A percentile compares a stretch with the other conserved stretches of the same genome.
Conservation (phyloP, 2,113 vertebrate species). For the Cyrtonyx montezumae region DNA sequence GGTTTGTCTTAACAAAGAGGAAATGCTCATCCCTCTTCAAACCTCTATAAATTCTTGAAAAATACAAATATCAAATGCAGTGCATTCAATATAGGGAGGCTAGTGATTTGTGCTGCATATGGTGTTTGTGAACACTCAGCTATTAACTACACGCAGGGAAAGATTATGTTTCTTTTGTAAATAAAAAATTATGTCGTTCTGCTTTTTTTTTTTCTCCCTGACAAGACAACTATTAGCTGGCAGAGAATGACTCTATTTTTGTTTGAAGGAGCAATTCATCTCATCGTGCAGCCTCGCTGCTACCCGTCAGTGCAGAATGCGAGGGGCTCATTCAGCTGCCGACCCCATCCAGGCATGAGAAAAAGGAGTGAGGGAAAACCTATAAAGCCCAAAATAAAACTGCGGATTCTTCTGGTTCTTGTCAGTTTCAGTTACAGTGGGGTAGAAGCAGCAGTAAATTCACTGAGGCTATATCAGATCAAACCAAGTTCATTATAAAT, state of each 20-base stretch:
- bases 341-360: constrained; percentile 18
- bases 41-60: neutral
- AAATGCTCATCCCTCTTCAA: neutral
- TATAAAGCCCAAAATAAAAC: constrained; percentile 61
- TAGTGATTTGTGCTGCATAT: neutral
- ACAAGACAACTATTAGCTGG: constrained; percentile 1
- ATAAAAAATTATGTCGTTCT: neutral
- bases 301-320: constrained; percentile 23
- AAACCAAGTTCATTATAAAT: constrained; percentile 56
- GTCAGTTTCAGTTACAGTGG: constrained; percentile 52
- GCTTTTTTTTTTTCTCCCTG: neutral
- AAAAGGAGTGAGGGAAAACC: constrained; percentile 44
- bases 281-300: neutral
- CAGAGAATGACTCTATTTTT: constrained; percentile 22
- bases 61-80: neutral
- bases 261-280: constrained; percentile 49
- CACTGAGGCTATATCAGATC: constrained; percentile 50
- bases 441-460: constrained; percentile 62
- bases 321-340: neutral
- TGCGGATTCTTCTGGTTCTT: constrained; percentile 41
- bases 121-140: neutral
- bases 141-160: neutral
- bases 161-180: neutral
- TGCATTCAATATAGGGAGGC: neutral
- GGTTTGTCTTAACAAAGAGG: neutral